Percentiles rank a stretch among this genome's conserved stretches.
Conservation (phyloP, 1,140 invertebrate genomes). For the Neodiprion pinetum region DNA sequence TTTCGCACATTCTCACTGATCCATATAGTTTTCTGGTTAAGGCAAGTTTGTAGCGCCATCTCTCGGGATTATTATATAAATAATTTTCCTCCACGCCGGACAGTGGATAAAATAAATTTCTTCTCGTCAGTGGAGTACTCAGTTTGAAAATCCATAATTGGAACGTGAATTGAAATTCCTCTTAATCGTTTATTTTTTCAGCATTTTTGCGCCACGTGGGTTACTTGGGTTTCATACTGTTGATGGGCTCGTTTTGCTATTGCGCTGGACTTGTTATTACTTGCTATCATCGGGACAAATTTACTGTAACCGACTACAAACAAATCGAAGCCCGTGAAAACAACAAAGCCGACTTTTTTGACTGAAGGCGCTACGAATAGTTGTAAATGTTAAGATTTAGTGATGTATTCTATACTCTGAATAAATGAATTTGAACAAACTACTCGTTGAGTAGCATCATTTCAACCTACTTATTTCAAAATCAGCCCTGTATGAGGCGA, state of each 20-base stretch:
- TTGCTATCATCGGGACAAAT: conserved; percentile 43
- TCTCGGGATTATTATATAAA: neutral
- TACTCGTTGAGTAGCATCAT: neutral
- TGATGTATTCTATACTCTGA: neutral
- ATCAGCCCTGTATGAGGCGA: neutral
- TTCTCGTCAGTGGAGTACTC: neutral
- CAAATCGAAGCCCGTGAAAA: conserved; percentile 19
- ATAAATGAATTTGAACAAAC: neutral
- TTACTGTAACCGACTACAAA: conserved; percentile 28
- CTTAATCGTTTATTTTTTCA: conserved; percentile 32
- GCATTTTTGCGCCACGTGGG: conserved; percentile 63
- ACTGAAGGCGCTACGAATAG: neutral
- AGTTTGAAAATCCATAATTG: neutral
- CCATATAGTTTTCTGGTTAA: neutral
- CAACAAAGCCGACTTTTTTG: neutral
- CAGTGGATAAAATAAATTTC: neutral
- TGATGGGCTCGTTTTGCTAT: conserved; percentile 62
- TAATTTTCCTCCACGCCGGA: no score
- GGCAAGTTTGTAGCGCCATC: neutral
- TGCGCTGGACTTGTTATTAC: conserved; percentile 61
- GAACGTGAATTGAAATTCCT: conserved; percentile 13
- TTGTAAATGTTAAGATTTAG: no score
- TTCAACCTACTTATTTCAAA: neutral
- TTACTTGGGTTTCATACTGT: conserved; percentile 64
- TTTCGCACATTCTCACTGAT: no score